Evolutionary conservation across 2,888 invertebrate species (phyloP).

Genomic region (Eumerus sabulonum): DNA sequence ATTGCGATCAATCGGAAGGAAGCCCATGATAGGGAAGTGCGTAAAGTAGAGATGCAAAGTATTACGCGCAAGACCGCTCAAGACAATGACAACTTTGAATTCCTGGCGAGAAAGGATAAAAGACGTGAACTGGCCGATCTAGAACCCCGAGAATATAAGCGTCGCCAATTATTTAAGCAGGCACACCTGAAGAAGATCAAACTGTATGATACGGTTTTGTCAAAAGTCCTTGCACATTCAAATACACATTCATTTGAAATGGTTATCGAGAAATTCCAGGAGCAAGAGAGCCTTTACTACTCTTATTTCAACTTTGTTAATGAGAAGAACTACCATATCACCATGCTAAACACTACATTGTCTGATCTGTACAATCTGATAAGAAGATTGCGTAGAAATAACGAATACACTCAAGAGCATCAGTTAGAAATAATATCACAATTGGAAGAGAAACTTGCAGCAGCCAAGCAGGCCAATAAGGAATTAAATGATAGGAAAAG

Average conservation of each 20-base stretch:
- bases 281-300: slow-evolving; percentile 77
- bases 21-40: slow-evolving; percentile 73
- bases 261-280: slow-evolving; percentile 76
- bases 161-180: slow-evolving; percentile 74
- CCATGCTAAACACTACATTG: slow-evolving; percentile 74
- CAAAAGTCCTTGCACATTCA: slow-evolving; percentile 75
- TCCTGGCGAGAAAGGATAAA: slow-evolving; percentile 74
- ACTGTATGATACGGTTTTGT: slow-evolving; percentile 75
- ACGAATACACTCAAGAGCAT: slow-evolving; percentile 70
- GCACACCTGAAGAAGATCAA: slow-evolving; percentile 74
- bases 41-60: slow-evolving; percentile 76
- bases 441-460: slow-evolving; percentile 71
- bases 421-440: slow-evolving; percentile 73
- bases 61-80: slow-evolving; percentile 75
- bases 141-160: slow-evolving; percentile 75
- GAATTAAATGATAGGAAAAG: slow-evolving; percentile 67
- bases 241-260: slow-evolving; percentile 72
- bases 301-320: slow-evolving; percentile 78
- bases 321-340: slow-evolving; percentile 77
- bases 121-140: slow-evolving; percentile 73
- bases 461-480: slow-evolving; percentile 71
- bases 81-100: slow-evolving; percentile 74
- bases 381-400: slow-evolving; percentile 71
- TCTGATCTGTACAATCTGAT: slow-evolving; percentile 76
- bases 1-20: slow-evolving; percentile 73